Percentiles rank a stretch among this genome's conserved stretches.
Evolutionary conservation across 2,888 invertebrate species (phyloP).

Genomic region (Agapostemon virescens): DNA sequence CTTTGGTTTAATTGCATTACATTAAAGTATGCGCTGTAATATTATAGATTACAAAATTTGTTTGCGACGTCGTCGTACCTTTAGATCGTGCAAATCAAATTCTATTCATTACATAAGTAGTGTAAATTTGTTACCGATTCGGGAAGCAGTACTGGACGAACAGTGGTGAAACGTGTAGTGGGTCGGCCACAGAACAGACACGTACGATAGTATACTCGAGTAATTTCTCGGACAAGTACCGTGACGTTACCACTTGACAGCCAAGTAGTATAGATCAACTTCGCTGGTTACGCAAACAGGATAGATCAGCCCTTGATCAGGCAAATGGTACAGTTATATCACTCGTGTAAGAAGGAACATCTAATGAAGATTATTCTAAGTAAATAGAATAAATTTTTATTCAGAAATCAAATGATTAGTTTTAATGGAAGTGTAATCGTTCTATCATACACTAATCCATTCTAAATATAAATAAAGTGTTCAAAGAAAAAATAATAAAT

Average conservation of each 20-base stretch:
- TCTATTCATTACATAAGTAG: not conserved
- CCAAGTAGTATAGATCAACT: constrained; percentile 8
- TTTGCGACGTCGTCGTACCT: not conserved
- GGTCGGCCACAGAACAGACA: not conserved
- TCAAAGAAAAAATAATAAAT: too few species aligned
- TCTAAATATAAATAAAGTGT: too few species aligned
- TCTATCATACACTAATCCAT: not conserved
- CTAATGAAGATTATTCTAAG: not conserved
- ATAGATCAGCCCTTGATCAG: not conserved
- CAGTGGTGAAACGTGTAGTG: not conserved
- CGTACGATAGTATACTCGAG: not conserved
- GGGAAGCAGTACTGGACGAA: not conserved
- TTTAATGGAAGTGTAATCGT: not conserved
- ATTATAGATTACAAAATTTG: too few species aligned
- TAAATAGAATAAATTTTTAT: not conserved
- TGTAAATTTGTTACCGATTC: not conserved
- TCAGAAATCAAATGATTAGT: not conserved
- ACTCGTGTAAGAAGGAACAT: not conserved
- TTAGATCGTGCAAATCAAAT: not conserved
- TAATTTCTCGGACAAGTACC: not conserved
- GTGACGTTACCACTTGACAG: not conserved
- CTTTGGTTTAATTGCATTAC: too few species aligned
- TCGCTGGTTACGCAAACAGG: not conserved
- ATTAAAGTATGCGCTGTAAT: too few species aligned
- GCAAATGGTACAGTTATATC: not conserved